phyloP scores from a whole-genome alignment of 2,113 vertebrate species.

The Gorsachius goisagi region DNA sequence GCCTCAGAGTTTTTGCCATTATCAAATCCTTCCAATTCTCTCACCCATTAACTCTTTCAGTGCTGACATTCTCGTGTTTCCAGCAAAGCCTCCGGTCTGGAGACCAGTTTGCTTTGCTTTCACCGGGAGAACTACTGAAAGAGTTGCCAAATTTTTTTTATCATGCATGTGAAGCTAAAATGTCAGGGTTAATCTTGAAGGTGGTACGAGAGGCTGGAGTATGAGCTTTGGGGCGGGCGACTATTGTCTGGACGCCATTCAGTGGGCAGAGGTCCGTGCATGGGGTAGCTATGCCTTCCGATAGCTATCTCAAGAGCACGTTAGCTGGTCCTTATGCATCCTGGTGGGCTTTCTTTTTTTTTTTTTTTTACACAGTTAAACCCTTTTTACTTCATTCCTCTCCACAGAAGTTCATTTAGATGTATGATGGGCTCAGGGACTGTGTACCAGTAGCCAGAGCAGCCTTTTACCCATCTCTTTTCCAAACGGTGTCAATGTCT shows the following conservation, averaged over 20 bases:
- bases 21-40: not conserved
- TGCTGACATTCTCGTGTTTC: not conserved
- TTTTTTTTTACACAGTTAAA: not conserved
- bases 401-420: not conserved
- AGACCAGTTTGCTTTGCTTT: not conserved
- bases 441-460: not conserved
- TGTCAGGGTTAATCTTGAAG: not conserved
- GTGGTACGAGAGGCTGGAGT: not conserved
- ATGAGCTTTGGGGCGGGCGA: not conserved
- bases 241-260: fast-evolving
- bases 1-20: not conserved
- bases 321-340: not conserved
- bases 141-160: not conserved
- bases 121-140: not conserved
- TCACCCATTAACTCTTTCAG: not conserved
- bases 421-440: not conserved
- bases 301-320: not conserved
- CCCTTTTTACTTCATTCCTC: not conserved
- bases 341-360: not conserved
- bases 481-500: not conserved
- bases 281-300: not conserved
- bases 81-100: not conserved
- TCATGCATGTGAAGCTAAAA: not conserved
- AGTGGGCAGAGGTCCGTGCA: not conserved
- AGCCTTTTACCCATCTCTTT: not conserved